Evolutionary conservation across 2,113 vertebrate species (phyloP).

Genomic region (Neomonachus schauinslandi): DNA sequence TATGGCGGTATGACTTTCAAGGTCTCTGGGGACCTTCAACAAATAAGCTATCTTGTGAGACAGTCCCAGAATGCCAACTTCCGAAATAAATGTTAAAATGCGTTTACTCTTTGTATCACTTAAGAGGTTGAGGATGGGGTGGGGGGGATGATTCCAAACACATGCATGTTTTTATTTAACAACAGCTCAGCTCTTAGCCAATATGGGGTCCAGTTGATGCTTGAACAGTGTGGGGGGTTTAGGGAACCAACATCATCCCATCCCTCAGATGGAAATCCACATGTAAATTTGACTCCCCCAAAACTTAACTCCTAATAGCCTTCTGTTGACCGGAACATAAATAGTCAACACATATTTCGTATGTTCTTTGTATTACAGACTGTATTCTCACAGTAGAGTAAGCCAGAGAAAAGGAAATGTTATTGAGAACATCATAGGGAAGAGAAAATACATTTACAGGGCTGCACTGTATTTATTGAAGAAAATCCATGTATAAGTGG

Average conservation of each 20-base stretch:
- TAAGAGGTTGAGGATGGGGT: neutral
- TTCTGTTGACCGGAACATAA: neutral
- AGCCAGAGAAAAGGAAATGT: neutral
- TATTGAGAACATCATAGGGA: neutral
- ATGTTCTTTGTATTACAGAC: neutral
- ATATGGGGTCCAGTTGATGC: neutral
- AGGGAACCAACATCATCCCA: neutral
- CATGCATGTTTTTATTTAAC: neutral
- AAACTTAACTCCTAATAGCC: neutral
- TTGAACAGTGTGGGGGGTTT: neutral
- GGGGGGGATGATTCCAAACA: neutral
- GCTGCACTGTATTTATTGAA: neutral
- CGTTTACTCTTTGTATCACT: neutral
- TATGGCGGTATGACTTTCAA: neutral
- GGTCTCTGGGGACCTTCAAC: neutral
- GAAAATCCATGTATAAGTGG: neutral
- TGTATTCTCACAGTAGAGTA: neutral
- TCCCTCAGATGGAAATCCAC: neutral
- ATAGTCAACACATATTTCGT: neutral
- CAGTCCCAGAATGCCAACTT: neutral
- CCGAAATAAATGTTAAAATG: constrained; percentile 29
- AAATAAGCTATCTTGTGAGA: neutral
- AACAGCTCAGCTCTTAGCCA: neutral
- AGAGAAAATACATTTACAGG: neutral
- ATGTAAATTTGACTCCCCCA: neutral